Evolutionary conservation across 64 coral and sea anemone genomes (phyloP).

Genomic region (Platygyra sinensis): DNA sequence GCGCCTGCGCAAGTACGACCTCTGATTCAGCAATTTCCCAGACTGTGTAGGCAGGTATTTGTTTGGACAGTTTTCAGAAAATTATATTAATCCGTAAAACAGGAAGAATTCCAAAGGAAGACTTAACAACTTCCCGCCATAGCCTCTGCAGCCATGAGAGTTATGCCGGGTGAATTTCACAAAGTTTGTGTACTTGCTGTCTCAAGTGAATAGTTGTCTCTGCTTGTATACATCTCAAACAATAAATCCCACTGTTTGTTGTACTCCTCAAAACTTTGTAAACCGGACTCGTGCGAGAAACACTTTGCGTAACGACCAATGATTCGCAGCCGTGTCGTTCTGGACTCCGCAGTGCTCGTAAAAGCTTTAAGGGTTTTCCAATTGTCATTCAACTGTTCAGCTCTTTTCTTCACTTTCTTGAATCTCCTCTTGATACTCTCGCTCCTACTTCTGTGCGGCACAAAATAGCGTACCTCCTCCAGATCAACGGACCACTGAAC

Average conservation of each 20-base stretch:
- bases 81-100: too few species aligned
- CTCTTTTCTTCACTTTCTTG: constrained; percentile 61
- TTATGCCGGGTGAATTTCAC: neutral
- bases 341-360: constrained; percentile 8
- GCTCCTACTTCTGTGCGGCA: constrained; percentile 59
- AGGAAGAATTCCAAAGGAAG: too few species aligned
- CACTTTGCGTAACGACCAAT: constrained; percentile 40
- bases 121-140: too few species aligned
- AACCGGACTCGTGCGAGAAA: constrained; percentile 63
- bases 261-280: constrained; percentile 72
- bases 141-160: too few species aligned
- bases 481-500: constrained; percentile 77
- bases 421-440: constrained; percentile 67
- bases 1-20: too few species aligned
- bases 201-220: neutral
- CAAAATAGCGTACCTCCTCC: constrained; percentile 78
- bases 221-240: constrained; percentile 75
- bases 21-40: too few species aligned
- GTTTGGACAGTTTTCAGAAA: too few species aligned
- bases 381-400: constrained; percentile 24
- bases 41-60: too few species aligned
- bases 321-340: constrained; percentile 14
- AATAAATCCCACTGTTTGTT: constrained; percentile 79
- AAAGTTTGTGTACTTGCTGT: neutral
- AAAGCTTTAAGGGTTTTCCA: constrained; percentile 34